Conservation (phyloP, 2,113 vertebrate genomes). For the Oceanites oceanicus region DNA sequence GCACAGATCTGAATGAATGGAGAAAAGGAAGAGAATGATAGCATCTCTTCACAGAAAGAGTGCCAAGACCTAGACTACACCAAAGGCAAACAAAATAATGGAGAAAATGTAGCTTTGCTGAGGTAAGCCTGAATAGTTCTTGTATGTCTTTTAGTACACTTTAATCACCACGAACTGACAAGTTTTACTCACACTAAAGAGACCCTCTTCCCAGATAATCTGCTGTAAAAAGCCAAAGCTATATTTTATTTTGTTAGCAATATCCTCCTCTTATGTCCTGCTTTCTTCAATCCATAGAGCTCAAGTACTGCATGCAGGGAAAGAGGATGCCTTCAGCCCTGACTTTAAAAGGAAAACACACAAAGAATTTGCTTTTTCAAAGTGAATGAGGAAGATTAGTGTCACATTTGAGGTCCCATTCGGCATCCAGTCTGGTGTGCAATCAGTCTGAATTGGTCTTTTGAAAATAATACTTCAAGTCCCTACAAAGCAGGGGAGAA, state of each 20-base stretch:
- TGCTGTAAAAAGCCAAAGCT: slow-evolving; percentile 1
- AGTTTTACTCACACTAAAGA: neutral
- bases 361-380: slow-evolving; percentile 9
- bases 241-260: neutral
- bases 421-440: neutral
- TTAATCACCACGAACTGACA: neutral
- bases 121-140: neutral
- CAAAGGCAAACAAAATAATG: neutral
- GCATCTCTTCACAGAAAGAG: neutral
- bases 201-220: neutral
- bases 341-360: neutral
- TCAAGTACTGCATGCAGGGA: neutral
- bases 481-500: neutral
- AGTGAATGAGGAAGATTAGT: neutral
- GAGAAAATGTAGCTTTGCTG: neutral
- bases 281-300: neutral
- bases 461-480: neutral
- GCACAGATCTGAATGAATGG: neutral
- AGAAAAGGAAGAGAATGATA: neutral
- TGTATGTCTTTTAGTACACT: neutral
- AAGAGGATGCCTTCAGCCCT: neutral
- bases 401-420: neutral
- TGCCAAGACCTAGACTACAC: neutral
- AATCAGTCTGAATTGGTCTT: neutral
- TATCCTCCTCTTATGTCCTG: neutral